These are phyloP conservation scores for Drosophila seguyi DNA, from an alignment of 1,140 invertebrate species.

Conservation along the genomic window DNA sequence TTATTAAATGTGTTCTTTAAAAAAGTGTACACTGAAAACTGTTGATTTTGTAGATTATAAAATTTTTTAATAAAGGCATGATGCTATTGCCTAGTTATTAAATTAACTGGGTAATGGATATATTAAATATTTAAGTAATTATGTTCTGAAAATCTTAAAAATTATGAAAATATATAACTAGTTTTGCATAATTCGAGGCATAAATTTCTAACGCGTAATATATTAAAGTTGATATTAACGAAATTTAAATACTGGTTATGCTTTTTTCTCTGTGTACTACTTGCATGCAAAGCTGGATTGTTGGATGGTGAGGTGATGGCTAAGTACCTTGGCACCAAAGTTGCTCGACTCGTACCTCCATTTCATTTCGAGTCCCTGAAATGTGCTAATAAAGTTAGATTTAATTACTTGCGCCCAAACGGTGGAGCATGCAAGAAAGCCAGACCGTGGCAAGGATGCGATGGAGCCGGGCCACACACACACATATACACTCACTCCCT, in stretches of 20 bases:
- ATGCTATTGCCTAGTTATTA: no score
- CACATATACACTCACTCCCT: conserved; percentile 12
- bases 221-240: no score
- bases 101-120: neutral
- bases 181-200: neutral
- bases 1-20: neutral
- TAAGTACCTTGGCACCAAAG: conserved; percentile 34
- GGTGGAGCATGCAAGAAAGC: conserved; percentile 51
- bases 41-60: neutral
- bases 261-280: conserved; percentile 8
- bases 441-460: conserved; percentile 2
- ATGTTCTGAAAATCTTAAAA: neutral
- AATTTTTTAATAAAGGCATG: neutral
- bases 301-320: conserved; percentile 26
- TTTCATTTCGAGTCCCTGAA: conserved; percentile 28
- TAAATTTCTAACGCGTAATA: no score
- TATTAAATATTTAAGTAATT: neutral
- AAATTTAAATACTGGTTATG: neutral
- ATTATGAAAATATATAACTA: neutral
- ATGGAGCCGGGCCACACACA: conserved; percentile 9
- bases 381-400: conserved; percentile 79
- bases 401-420: conserved; percentile 74
- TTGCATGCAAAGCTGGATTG: conserved; percentile 28
- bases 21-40: neutral
- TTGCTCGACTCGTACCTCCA: conserved; percentile 6